Evolutionary conservation across 2,888 invertebrate genomes (phyloP).

Genomic region (Cryptocheilus praepositus): DNA sequence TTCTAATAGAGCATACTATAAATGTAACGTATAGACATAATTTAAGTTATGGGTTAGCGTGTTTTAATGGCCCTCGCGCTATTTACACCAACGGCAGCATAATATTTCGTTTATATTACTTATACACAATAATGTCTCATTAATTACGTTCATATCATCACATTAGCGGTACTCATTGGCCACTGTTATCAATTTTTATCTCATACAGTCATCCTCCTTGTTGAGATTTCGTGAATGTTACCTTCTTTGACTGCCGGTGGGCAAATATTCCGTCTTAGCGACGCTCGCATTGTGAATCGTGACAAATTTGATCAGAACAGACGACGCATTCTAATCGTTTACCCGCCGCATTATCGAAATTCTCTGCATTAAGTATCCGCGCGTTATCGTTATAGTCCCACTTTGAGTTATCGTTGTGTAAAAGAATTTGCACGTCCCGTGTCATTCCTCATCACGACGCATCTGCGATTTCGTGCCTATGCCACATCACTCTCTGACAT

Average conservation of each 20-base stretch:
- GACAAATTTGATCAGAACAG: too few relatives aligned
- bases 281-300: too few relatives aligned
- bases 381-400: too few relatives aligned
- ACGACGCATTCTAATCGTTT: too few relatives aligned
- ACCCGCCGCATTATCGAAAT: too few relatives aligned
- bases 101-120: slow-evolving; percentile 41
- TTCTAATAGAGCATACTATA: slow-evolving; percentile 51
- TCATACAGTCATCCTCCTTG: slow-evolving; percentile 21
- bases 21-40: slow-evolving; percentile 52
- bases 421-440: too few relatives aligned
- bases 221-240: slow-evolving; percentile 20
- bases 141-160: slow-evolving; percentile 46
- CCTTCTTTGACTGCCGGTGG: slow-evolving; percentile 34
- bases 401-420: too few relatives aligned
- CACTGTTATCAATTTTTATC: slow-evolving; percentile 23
- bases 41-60: slow-evolving; percentile 55
- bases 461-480: too few relatives aligned
- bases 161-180: slow-evolving; percentile 39
- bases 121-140: slow-evolving; percentile 35
- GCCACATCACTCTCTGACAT: too few relatives aligned
- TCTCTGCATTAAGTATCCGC: too few relatives aligned
- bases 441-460: too few relatives aligned
- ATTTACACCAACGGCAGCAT: slow-evolving; percentile 54
- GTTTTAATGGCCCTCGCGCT: slow-evolving; percentile 47
- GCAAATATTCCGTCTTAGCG: slow-evolving; percentile 13